Base-by-base conservation (phyloP, 2,888 invertebrate genomes). In the Prostheceraeus crozeri region DNA sequence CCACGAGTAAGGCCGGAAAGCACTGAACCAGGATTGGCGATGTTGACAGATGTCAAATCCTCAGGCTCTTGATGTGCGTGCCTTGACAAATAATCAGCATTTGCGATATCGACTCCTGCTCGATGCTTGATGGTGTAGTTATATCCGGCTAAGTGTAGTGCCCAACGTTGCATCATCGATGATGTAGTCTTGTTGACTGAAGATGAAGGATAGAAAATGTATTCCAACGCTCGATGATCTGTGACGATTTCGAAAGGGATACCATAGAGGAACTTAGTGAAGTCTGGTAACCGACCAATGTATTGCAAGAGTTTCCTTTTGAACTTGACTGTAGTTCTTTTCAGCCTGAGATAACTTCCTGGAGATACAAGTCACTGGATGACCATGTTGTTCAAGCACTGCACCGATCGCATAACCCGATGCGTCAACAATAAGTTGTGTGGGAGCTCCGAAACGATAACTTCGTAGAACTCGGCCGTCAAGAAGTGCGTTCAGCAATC, bases 51-150 rank as follows among this genome's bases (percentile, higher is more conserved):
- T 6, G 23, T 48, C 11, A 28, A 25, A 28, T 48, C 48, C 28
- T 21, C 48, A 14, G 48, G 48, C 6, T 16, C 4, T 16, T 48
- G 48, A 23, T 28, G 25, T 19, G 48, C 14, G 28, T 48, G 48
- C 48, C 48, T 48, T 48, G 48, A 48, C 48, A 48, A 28, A 30
- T 28, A 48, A 48, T 19, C 48, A 48, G 23, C 48, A 25, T 48
- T 25, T 19, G 48, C 27, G 6, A 48, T 48, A 25, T 28, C 25
- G 8, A 28, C 28, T 6, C 48, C 48, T 4, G 48, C 48, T 48
- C 28, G n/a, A 40, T 40, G 48, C 25, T 6, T 48, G 6, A 48
- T 48, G 8, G 23, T 48, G 28, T 19, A 48, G 19, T 48, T 48
- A 30, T 48, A 48, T 25, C 27, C 48, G 28, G n/a, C 28, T 30